Conservation (phyloP, 1,140 invertebrate species). For the Zophobas morio region DNA sequence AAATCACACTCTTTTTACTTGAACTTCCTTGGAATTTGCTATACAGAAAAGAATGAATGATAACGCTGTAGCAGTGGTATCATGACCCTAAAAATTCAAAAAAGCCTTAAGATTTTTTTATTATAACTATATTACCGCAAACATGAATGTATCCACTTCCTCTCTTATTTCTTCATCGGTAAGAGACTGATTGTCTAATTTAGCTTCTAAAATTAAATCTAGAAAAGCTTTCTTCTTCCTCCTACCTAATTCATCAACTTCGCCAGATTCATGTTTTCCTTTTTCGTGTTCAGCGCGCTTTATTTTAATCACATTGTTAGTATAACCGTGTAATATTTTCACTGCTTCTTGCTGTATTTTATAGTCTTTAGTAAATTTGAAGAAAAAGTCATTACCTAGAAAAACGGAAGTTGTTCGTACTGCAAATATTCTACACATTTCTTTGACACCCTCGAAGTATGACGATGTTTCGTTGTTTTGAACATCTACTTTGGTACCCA, state of each 20-base stretch:
- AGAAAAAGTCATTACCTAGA: constrained; percentile 50
- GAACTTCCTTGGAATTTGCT: constrained; percentile 57
- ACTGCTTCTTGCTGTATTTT: constrained; percentile 70
- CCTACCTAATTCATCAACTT: constrained; percentile 27
- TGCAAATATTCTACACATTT: constrained; percentile 66
- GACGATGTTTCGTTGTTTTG: constrained; percentile 79
- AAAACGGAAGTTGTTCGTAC: constrained; percentile 67
- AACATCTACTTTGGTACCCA: constrained; percentile 78
- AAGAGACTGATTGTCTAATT: constrained; percentile 72
- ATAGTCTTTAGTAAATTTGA: constrained; percentile 55
- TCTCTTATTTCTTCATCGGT: constrained; percentile 80
- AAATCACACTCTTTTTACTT: constrained; percentile 5
- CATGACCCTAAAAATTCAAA: constrained; percentile 56
- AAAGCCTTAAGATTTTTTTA: constrained; percentile 2
- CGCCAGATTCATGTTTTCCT: neutral
- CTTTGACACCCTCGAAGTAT: constrained; percentile 81
- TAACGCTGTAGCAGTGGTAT: constrained; percentile 60
- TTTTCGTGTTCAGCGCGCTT: constrained; percentile 63
- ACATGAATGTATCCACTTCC: constrained; percentile 91
- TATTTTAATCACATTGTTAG: constrained; percentile 72
- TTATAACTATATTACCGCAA: constrained; percentile 72
- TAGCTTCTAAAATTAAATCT: constrained; percentile 78
- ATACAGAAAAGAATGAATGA: constrained; percentile 57
- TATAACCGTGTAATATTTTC: constrained; percentile 78
- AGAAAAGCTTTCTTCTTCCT: constrained; percentile 34